Percentiles rank a stretch among this genome's conserved stretches.
Conservation (phyloP, 2,113 vertebrate species). For the Chlamydotis undulata region DNA sequence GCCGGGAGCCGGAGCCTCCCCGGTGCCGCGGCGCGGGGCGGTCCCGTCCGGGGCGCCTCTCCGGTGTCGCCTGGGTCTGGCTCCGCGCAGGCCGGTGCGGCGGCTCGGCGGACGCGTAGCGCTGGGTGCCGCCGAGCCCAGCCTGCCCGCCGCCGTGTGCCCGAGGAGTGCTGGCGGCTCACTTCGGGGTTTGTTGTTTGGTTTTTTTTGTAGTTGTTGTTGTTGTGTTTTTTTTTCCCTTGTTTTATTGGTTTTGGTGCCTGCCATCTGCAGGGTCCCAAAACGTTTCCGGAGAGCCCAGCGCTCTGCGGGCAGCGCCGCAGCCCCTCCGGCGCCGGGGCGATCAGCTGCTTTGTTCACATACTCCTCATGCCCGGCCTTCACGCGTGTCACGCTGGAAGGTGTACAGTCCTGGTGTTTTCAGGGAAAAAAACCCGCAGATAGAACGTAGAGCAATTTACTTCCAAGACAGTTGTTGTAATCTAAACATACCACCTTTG, state of each 20-base stretch:
- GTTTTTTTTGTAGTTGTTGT: too few relatives aligned
- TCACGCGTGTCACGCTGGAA: background rate
- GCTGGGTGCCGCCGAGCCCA: background rate
- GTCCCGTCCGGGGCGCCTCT: background rate
- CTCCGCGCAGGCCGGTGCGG: background rate
- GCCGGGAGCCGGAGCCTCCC: background rate
- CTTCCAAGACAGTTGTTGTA: background rate
- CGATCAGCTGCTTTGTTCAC: background rate
- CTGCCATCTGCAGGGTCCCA: background rate
- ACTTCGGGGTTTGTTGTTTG: accelerated
- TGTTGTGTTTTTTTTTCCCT: too few relatives aligned
- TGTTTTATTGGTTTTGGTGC: accelerated
- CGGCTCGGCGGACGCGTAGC: background rate
- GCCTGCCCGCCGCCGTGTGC: background rate
- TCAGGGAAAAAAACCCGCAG: background rate
- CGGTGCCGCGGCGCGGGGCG: background rate
- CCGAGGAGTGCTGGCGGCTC: background rate
- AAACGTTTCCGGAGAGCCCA: accelerated
- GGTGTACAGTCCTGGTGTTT: accelerated
- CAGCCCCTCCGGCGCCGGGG: background rate
- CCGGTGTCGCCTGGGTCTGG: background rate
- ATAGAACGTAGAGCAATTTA: background rate
- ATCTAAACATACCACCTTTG: accelerated
- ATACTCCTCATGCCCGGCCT: background rate
- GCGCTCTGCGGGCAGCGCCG: background rate